Base-by-base conservation (phyloP, 2,113 vertebrate species). In the Elachura formosa region DNA sequence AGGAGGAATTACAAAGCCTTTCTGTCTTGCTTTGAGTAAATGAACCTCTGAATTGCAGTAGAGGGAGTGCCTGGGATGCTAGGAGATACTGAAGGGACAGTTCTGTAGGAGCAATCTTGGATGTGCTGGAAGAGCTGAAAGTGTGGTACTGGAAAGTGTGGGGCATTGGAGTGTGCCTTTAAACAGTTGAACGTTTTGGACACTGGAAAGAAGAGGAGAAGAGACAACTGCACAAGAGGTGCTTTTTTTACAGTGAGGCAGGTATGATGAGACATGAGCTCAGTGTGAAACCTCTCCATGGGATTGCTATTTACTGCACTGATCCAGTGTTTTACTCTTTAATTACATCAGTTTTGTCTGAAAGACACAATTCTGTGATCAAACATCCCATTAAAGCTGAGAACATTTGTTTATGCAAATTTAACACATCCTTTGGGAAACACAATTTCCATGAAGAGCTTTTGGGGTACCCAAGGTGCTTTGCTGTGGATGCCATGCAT, bases 1-100 rank as follows among this genome's bases (percentile, higher is more conserved):
- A 38, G 54, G 23, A 80, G 81, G 90, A 96, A 89, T 63, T 68
- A 89, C 48, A 97, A 88, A 83, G 67, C 21, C 25, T 26, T 91
- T 87, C 75, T 94, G 85, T 83, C 81, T 77, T 1, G 0, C 20
- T 87, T 59, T 67, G 51, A 41, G 59, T 36, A 88, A 89, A 88
- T n/a, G 78, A 90, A 90, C 75, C 40, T 84, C 71, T 77, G 67
- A 68, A 49, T 66, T 59, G 48, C 55, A 80, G 46, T 46, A 48
- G 59, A 84, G 51, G 34, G 51, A 75, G 46, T 55, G 62, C 73
- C 52, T 73, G 55, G 28, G 21, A n/a, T 38, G 19, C 24, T 49
- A 31, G 61, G 14, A 75, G n/a, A 67, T 33, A n/a, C 38, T 1
- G 2, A 45, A 69, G 72, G 25, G 40, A 52, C 26, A 74, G 15